Evolutionary conservation across 2,113 vertebrate genomes (phyloP).

Genomic region (Parus major): DNA sequence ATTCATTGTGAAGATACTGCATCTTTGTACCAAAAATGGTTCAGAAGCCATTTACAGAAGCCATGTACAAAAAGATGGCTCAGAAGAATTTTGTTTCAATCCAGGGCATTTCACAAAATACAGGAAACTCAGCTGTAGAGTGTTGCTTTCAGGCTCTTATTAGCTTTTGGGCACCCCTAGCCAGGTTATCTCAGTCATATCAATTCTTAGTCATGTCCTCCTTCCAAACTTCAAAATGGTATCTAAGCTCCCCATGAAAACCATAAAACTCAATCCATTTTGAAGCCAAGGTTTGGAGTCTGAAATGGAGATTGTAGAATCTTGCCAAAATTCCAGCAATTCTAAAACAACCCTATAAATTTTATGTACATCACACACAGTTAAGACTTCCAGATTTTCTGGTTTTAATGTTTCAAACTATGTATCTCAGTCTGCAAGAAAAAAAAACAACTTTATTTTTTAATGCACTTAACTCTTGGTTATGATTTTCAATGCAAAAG

Average conservation of each 20-base stretch:
- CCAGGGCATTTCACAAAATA: background rate
- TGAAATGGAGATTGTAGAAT: background rate
- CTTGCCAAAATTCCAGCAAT: background rate
- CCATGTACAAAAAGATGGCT: background rate
- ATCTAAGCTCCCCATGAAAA: background rate
- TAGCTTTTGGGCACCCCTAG: background rate
- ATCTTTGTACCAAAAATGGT: conserved; percentile 39
- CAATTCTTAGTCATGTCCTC: background rate
- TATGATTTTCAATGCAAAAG: background rate
- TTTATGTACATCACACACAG: background rate
- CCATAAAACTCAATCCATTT: background rate
- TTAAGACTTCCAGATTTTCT: background rate
- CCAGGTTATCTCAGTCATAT: background rate
- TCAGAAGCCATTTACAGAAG: too few relatives aligned
- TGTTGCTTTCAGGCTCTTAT: background rate
- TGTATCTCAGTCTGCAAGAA: background rate
- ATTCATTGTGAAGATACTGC: conserved; percentile 47
- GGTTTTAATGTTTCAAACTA: background rate
- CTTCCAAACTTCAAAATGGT: background rate
- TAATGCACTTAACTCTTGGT: background rate
- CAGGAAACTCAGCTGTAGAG: background rate
- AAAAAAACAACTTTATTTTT: background rate
- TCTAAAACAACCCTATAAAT: background rate
- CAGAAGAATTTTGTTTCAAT: background rate
- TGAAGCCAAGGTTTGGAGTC: background rate